Conservation (phyloP, 2,797 vertebrate genomes). For the Gymnopithys bicolor region DNA sequence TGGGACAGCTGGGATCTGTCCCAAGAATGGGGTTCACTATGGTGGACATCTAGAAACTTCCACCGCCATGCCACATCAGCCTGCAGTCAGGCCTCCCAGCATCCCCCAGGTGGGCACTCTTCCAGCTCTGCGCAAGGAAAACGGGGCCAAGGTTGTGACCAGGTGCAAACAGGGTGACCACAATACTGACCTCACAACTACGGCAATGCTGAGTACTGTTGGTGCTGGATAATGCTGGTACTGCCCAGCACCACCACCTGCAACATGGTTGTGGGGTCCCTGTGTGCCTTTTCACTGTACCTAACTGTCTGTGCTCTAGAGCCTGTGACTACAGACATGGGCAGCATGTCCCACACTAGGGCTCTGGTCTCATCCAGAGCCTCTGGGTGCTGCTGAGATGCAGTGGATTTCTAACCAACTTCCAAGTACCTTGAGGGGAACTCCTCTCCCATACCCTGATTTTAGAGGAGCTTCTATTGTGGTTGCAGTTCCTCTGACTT, state of each 20-base stretch:
- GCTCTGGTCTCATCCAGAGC: not conserved
- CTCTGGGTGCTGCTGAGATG: not conserved
- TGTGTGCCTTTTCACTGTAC: fast-evolving
- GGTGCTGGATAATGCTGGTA: not conserved
- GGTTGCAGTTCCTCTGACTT: not conserved
- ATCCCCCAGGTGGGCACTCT: fast-evolving
- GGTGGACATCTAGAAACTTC: conserved; percentile 49
- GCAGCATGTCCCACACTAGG: not conserved
- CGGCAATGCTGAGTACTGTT: not conserved
- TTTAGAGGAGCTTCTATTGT: not conserved
- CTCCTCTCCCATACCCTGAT: not conserved
- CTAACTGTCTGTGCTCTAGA: not conserved
- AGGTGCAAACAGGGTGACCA: not conserved
- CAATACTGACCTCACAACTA: not conserved
- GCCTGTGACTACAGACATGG: fast-evolving
- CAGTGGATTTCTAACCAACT: not conserved
- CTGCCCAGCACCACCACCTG: fast-evolving
- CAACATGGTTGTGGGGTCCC: fast-evolving
- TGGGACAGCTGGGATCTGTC: conserved; percentile 60
- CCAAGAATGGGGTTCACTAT: not conserved
- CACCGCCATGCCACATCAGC: not conserved
- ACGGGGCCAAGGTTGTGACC: fast-evolving
- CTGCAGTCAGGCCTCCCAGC: not conserved
- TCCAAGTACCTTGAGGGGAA: not conserved
- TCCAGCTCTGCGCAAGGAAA: not conserved